Base-by-base conservation (phyloP, 2,888 invertebrate species). In the Carabus problematicus region DNA sequence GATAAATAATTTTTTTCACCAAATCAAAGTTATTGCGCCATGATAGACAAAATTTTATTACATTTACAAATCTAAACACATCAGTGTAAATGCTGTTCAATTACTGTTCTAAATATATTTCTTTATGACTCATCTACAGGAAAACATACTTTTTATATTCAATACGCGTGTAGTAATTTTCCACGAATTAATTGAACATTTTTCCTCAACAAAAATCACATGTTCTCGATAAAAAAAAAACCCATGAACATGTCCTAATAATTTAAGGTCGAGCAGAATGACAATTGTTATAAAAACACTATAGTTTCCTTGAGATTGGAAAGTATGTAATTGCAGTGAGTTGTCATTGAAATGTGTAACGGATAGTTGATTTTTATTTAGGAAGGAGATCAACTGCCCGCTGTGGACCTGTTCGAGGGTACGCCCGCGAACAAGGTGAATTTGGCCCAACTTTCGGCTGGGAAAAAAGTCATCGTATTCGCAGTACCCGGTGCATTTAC, bases 401-500 rank as follows among this genome's bases (percentile, higher is more conserved):
- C 83, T 18, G 87, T 90, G 45, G 93, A 93, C 78, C 84, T 97
- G 54, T 95, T 86, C 75, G 96, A 97, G 81, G 91, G 92, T 79
- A 89, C 89, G 6, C 96, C 97, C 7, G 91, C 91, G 0, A 93
- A 92, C 74, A 95, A 94, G 83, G 92, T 97, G 4, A 94, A 92
- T 80, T 84, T 92, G 47, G 84, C 85, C 1, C 88, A 93, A 12
- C 80, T 92, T 67, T 87, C 90, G 63, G 82, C 86, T 43, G 92
- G 91, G 14, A 95, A 95, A 78, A 96, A 94, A 78, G 87, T 95
- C 0, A 86, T 97, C 8, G 80, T 97, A 68, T 95, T 97, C 79
- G 97, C 91, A 18, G 95, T 97, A 8, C 97, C 97, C 12, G 97
- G 97, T 7, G 97, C 97, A 2, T 97, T 95, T 77, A 97, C 97